A percentile compares a stretch with the other conserved stretches of the same genome.
phyloP scores from a whole-genome alignment of 2,888 invertebrate species.

The Drosophila dives region DNA sequence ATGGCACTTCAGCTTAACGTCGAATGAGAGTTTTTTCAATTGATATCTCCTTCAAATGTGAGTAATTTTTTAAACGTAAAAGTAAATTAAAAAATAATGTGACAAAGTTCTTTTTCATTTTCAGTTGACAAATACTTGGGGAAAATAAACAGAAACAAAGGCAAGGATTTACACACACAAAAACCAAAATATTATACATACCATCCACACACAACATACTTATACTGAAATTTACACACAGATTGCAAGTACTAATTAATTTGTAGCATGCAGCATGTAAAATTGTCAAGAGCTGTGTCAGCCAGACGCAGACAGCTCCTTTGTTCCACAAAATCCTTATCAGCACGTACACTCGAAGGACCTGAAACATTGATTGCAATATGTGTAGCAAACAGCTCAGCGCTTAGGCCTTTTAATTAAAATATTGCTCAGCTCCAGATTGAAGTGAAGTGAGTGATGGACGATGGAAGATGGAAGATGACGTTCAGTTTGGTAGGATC shows the following conservation, averaged over 20 bases:
- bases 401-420: slow-evolving; percentile 55
- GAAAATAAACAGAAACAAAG: slow-evolving; percentile 5
- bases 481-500: background rate
- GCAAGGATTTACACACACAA: background rate
- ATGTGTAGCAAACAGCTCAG: slow-evolving; percentile 18
- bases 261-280: slow-evolving; percentile 25
- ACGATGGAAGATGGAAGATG: background rate
- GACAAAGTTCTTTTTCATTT: background rate
- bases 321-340: slow-evolving; percentile 54
- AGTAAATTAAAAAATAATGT: background rate
- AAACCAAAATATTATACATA: background rate
- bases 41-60: slow-evolving; percentile 27
- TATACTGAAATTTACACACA: background rate
- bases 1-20: slow-evolving; percentile 11
- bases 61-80: background rate
- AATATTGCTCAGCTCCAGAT: slow-evolving; percentile 10
- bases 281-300: slow-evolving; percentile 17
- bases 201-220: background rate
- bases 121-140: slow-evolving; percentile 8
- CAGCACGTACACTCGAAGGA: slow-evolving; percentile 55
- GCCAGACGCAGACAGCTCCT: slow-evolving; percentile 7
- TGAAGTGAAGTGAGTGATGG: background rate
- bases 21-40: slow-evolving; percentile 12
- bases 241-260: slow-evolving; percentile 33
- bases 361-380: slow-evolving; percentile 24